phyloP scores from a whole-genome alignment of 2,113 vertebrate species.

The Murina feae region DNA sequence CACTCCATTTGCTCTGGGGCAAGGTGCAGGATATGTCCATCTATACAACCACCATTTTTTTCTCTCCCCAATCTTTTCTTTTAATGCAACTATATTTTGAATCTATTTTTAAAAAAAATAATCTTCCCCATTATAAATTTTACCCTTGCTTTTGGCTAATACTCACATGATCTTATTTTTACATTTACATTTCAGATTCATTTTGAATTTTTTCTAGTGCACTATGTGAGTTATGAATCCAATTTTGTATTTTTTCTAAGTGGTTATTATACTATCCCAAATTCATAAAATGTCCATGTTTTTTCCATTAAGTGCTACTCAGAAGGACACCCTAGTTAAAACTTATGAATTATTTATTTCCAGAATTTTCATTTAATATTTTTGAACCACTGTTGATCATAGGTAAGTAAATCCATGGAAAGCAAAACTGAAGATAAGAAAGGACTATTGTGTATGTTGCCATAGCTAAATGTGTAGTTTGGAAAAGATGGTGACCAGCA shows the following conservation, averaged over 20 bases:
- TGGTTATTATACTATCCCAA: not conserved
- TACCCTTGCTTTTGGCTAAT: not conserved
- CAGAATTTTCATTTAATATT: not conserved
- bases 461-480: not conserved
- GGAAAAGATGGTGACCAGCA: too few species aligned
- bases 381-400: not conserved
- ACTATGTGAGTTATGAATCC: not conserved
- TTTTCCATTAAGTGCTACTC: not conserved
- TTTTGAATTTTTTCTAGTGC: not conserved
- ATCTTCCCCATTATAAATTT: not conserved
- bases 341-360: not conserved
- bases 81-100: not conserved
- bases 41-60: too few species aligned
- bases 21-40: too few species aligned
- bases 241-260: not conserved
- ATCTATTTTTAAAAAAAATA: not conserved
- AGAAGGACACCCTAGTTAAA: not conserved
- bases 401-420: not conserved
- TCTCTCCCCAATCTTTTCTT: not conserved
- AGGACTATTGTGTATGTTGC: not conserved
- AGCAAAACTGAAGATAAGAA: not conserved
- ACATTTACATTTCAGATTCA: not conserved
- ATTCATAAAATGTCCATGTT: not conserved
- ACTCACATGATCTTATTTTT: not conserved
- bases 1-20: too few species aligned